Evolutionary conservation across 2,113 vertebrate species (phyloP).

Genomic region (Meriones unguiculatus): DNA sequence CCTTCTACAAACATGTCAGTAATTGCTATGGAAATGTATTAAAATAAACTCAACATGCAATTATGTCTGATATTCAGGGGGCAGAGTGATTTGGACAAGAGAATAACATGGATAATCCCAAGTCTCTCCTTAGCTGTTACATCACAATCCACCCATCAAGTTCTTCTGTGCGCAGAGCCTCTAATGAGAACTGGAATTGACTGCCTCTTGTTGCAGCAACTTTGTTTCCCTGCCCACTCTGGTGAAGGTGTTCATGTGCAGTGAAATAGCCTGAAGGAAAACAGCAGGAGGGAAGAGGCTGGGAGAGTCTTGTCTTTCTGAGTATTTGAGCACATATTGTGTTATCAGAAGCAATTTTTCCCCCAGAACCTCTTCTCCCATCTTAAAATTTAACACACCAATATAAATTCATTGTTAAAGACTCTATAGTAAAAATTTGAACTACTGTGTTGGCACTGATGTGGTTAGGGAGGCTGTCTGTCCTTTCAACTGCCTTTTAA

Average conservation of each 20-base stretch:
- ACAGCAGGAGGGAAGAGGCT: conserved; percentile 22
- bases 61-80: conserved; percentile 73
- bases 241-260: conserved; percentile 77
- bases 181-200: conserved; percentile 77
- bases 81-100: conserved; percentile 68
- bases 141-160: neutral
- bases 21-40: conserved; percentile 74
- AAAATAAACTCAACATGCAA: conserved; percentile 62
- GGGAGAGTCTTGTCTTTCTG: neutral
- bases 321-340: conserved; percentile 10
- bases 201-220: conserved; percentile 53
- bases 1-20: conserved; percentile 55
- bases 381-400: neutral
- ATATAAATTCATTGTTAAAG: conserved; percentile 33
- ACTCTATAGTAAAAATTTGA: neutral
- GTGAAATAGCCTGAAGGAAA: conserved; percentile 59
- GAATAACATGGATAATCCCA: conserved; percentile 38
- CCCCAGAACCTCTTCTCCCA: neutral
- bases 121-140: neutral
- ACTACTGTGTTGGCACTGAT: fast-evolving
- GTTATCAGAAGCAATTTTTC: conserved; percentile 32
- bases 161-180: neutral
- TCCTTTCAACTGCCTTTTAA: neutral
- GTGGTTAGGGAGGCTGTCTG: neutral
- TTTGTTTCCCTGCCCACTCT: conserved; percentile 47